Conservation (phyloP, 2,888 invertebrate species). For the Pedicia rivosa region DNA sequence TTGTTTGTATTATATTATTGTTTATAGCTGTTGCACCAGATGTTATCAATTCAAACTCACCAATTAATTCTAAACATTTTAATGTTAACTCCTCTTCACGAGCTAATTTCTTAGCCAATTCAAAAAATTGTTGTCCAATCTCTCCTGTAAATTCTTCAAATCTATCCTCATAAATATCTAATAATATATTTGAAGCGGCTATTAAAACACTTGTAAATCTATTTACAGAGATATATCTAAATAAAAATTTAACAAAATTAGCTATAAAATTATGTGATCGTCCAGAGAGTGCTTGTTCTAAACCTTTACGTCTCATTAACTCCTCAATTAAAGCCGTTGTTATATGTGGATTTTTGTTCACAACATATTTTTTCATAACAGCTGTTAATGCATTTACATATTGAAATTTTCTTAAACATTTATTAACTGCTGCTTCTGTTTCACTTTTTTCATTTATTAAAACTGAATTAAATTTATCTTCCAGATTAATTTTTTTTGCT, state of each 20-base stretch:
- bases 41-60: slow-evolving; percentile 48
- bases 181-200: slow-evolving; percentile 54
- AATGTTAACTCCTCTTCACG: slow-evolving; percentile 52
- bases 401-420: slow-evolving; percentile 59
- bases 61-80: slow-evolving; percentile 48
- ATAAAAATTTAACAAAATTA: slow-evolving; percentile 58
- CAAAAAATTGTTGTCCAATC: slow-evolving; percentile 41
- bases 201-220: slow-evolving; percentile 58
- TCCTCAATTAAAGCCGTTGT: slow-evolving; percentile 74
- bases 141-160: slow-evolving; percentile 45
- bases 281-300: slow-evolving; percentile 58
- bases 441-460: no score
- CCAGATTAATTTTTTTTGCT: not conserved
- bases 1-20: slow-evolving; percentile 8
- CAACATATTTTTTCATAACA: slow-evolving; percentile 44
- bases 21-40: slow-evolving; percentile 39
- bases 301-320: slow-evolving; percentile 63
- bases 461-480: no score
- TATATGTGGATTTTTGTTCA: slow-evolving; percentile 51
- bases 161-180: slow-evolving; percentile 56
- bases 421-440: no score
- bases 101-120: slow-evolving; percentile 42
- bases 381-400: slow-evolving; percentile 63
- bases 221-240: slow-evolving; percentile 51
- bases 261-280: slow-evolving; percentile 48